Evolutionary conservation across 1,140 invertebrate genomes (phyloP), one percentile per base, ranked within the genome.

Genomic region (Holotrichia oblita): DNA sequence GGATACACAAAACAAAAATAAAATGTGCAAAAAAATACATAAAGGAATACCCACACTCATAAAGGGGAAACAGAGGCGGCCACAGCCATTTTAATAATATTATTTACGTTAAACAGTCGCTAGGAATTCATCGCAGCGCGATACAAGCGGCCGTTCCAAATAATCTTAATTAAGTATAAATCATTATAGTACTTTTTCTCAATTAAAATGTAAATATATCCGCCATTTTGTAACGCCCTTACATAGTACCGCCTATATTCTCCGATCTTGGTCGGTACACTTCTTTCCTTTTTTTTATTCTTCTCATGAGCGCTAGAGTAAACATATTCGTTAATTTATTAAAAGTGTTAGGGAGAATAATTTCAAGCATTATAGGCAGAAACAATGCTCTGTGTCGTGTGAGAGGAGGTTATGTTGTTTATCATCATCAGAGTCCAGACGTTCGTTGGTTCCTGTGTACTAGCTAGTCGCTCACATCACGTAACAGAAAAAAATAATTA

Each of bases 121-220:
- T 55, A 55, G 48, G 6, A 17, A 69, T 27, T 22, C 12, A 69
- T 20, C 59, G 59, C 17, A 4, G 8, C 17, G 8, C 17, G 59
- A 20, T 20, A 17, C 17, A 22, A 17, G 27, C 27, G 12, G 17
- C 59, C 14, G 61, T 41, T 42, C 41, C 40, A 74, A 74, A 74
- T 74, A 74, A 74, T 74, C 17, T 74, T 74, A 74, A 74, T 74
- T 74, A 74, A 74, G 73, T 74, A 74, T 74, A 74, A 74, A 74
- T 74, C 73, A 74, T 74, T 41, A 74, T 41, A 34, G 73, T 40
- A 41, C 12, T 44, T 74, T 74, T 74, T 74, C 73, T 41, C 73
- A 74, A 74, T 74, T 74, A 74, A 74, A 74, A 74, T 74, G 73
- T 74, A 74, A 74, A 74, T 74, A 74, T 20, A 17, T 74, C 73